Base-by-base conservation (phyloP, 2,113 vertebrate genomes). In the Calypte anna region DNA sequence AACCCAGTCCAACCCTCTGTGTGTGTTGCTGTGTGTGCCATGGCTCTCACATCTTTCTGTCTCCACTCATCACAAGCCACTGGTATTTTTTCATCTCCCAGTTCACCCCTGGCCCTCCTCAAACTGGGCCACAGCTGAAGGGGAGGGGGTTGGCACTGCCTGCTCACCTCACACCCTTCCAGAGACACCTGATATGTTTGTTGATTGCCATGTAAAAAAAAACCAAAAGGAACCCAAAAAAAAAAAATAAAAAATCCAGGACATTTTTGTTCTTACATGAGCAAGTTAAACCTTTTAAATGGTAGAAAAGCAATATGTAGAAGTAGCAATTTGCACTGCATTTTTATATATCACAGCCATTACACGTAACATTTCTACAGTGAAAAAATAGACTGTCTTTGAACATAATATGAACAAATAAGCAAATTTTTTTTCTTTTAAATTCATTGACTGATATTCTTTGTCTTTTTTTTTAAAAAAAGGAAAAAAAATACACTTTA, bases 321-420 rank as follows among this genome's bases (percentile, higher is more conserved):
- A 96, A 95, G 84, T 85, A 93, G 97, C 94, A 90, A 93, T 89
- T 88, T 68, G 91, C 95, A 97, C 82, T 77, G 92, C 84, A 25
- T 94, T 69, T 88, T 76, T 95, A 92, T 81, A 82, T 96, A 91
- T 93, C 93, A 84, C 97, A 96, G 97, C 94, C 89, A 72, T 97
- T 98, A 97, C 98, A 97, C 96, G 63, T 96, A 98, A 98, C 96
- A 96, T 97, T 98, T 98, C 98, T 98, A 98, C 98, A 97, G 98
- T 99, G 99, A 99, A 99, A 99, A 99, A 99, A 99, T 98, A 99
- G 98, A 99, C 99, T 98, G 98, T 99, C 98, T 99, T 98, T 99
- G 86, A 98, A 98, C 98, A 97, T 98, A 99, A 98, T 98, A 98
- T 98, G 98, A 98, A 98, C 98, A 98, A 98, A 98, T 98, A 98